Evolutionary conservation across 2,888 invertebrate genomes (phyloP).

Genomic region (Hydroisotoma schaefferi): DNA sequence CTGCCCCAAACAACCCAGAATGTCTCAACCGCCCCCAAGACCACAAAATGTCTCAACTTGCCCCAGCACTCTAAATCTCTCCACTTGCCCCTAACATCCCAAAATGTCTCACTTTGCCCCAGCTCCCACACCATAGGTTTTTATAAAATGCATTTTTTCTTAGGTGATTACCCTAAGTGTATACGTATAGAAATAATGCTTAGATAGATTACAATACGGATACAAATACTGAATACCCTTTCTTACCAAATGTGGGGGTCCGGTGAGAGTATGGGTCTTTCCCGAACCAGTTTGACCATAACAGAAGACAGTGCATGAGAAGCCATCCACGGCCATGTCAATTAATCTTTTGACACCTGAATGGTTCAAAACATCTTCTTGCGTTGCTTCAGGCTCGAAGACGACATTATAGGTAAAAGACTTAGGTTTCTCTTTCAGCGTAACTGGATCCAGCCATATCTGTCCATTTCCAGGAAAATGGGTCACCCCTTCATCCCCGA

Average conservation of each 20-base stretch:
- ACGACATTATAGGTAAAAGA: slow-evolving; percentile 93
- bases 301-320: slow-evolving; percentile 89
- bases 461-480: slow-evolving; percentile 89
- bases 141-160: too few relatives aligned
- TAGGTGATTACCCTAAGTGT: too few relatives aligned
- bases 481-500: slow-evolving; percentile 65
- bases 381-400: slow-evolving; percentile 84
- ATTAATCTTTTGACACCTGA: slow-evolving; percentile 85
- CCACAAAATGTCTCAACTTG: too few relatives aligned
- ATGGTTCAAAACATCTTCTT: slow-evolving; percentile 80
- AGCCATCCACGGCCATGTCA: slow-evolving; percentile 92
- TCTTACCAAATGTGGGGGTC: slow-evolving; percentile 78
- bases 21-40: too few relatives aligned
- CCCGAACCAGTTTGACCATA: slow-evolving; percentile 97
- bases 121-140: too few relatives aligned
- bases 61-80: too few relatives aligned
- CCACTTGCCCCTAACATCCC: too few relatives aligned
- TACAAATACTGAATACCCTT: too few relatives aligned
- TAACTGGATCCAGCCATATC: slow-evolving; percentile 56
- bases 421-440: slow-evolving; percentile 64
- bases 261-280: slow-evolving; percentile 92
- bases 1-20: too few relatives aligned
- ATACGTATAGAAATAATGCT: too few relatives aligned
- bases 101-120: too few relatives aligned
- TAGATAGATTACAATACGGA: too few relatives aligned